Evolutionary conservation across 1,140 invertebrate species (phyloP).

Genomic region (Yoshiicerus persimilis): DNA sequence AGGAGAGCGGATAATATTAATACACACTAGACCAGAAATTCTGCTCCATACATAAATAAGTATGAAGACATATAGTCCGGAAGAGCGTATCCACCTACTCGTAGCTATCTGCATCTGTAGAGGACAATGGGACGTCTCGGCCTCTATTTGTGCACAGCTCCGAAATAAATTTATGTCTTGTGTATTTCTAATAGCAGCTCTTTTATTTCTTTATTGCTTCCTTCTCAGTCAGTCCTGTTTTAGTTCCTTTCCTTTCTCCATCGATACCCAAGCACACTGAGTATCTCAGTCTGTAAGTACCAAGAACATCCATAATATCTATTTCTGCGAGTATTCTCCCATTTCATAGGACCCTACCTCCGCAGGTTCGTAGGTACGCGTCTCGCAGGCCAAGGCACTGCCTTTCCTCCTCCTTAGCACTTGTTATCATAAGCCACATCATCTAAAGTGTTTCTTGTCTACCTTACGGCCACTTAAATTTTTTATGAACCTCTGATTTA

Average conservation of each 20-base stretch:
- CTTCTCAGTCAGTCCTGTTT: not conserved
- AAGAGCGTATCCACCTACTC: not conserved
- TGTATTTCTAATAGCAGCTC: slow-evolving; percentile 28
- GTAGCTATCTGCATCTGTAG: not conserved
- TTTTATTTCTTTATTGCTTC: slow-evolving; percentile 19
- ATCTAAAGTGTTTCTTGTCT: slow-evolving; percentile 19
- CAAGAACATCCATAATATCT: not conserved
- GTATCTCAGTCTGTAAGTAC: not conserved
- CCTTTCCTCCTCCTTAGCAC: not conserved
- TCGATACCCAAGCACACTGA: not conserved
- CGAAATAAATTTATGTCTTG: slow-evolving; percentile 40
- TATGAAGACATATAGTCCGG: not conserved
- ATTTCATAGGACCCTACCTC: too few species aligned
- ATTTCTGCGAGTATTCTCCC: not conserved
- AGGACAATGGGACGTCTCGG: not conserved
- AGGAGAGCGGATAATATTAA: not conserved
- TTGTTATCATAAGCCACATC: slow-evolving; percentile 18
- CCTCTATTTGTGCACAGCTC: not conserved
- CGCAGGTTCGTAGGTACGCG: not conserved
- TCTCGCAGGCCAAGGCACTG: not conserved
- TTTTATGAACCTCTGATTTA: slow-evolving; percentile 46
- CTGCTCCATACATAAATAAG: not conserved
- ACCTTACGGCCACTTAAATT: slow-evolving; percentile 38
- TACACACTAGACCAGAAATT: too few species aligned
- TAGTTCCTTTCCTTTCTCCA: not conserved